Conservation (phyloP, 2,113 vertebrate genomes). For the Passerina amoena region DNA sequence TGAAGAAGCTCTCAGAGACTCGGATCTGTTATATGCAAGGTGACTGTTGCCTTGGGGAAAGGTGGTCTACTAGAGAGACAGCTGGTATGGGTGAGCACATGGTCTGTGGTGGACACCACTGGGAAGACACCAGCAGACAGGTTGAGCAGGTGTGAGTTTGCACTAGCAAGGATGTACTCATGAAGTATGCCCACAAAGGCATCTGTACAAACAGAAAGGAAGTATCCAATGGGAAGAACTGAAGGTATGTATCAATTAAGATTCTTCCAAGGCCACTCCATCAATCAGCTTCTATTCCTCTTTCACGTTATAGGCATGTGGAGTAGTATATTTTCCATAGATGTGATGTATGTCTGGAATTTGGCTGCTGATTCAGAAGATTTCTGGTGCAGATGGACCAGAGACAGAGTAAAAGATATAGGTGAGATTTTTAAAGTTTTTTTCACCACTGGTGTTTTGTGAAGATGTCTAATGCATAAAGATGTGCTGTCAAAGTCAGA, state of each 20-base stretch:
- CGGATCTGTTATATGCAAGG: constrained; percentile 77
- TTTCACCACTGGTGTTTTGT: background rate
- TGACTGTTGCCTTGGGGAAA: constrained; percentile 4
- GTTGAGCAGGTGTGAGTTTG: background rate
- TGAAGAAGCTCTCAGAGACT: constrained; percentile 76
- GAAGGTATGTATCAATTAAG: constrained; percentile 23
- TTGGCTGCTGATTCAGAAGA: constrained; percentile 74
- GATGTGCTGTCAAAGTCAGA: background rate
- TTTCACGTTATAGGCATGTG: constrained; percentile 71
- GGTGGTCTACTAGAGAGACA: background rate
- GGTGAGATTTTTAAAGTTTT: constrained; percentile 44
- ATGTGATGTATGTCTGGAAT: constrained; percentile 79
- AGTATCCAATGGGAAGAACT: background rate
- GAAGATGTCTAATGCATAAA: background rate
- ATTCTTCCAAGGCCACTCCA: background rate
- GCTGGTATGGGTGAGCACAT: rapidly evolving
- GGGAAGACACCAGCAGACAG: background rate
- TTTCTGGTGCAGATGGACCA: constrained; percentile 78
- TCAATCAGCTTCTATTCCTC: background rate
- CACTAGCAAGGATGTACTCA: background rate
- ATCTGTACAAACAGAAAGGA: background rate
- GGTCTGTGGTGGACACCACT: background rate
- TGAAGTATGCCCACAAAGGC: background rate
- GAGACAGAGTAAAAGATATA: constrained; percentile 75
- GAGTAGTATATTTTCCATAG: constrained; percentile 83